Conservation (phyloP, 2,888 invertebrate species). For the Calameuta pallipes region DNA sequence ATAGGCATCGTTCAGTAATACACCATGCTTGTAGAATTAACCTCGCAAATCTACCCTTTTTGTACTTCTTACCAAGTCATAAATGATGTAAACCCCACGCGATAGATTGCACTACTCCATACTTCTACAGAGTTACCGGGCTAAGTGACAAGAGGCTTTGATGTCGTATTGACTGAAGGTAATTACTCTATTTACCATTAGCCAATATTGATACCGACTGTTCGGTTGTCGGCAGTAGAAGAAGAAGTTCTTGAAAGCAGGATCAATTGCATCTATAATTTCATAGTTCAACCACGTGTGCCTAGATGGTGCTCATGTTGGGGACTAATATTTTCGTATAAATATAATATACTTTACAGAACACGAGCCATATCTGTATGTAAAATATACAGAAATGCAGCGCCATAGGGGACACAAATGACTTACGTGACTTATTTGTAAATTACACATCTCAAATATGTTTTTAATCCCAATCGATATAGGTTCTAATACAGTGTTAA, state of each 20-base stretch:
- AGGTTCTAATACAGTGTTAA: not conserved
- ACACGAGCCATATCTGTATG: not conserved
- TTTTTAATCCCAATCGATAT: not conserved
- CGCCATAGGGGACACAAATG: not conserved
- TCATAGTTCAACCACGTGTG: not conserved
- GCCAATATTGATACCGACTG: not conserved
- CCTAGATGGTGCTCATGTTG: not conserved
- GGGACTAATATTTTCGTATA: not conserved
- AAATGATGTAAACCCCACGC: not conserved
- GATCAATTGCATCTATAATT: not conserved
- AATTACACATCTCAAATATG: no score
- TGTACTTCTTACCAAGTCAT: not conserved
- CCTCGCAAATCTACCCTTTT: not conserved
- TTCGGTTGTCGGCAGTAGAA: not conserved
- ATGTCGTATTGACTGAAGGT: no score
- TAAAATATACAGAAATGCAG: not conserved
- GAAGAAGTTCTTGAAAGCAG: not conserved
- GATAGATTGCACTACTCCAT: no score
- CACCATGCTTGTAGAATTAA: not conserved
- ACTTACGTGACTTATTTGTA: not conserved
- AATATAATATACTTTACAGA: not conserved
- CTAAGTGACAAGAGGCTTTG: no score
- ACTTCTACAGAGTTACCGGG: no score
- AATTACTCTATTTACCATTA: not conserved
- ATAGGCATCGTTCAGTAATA: not conserved